Conservation (phyloP, 1,140 invertebrate species). For the Rhyacophila brunnea region DNA sequence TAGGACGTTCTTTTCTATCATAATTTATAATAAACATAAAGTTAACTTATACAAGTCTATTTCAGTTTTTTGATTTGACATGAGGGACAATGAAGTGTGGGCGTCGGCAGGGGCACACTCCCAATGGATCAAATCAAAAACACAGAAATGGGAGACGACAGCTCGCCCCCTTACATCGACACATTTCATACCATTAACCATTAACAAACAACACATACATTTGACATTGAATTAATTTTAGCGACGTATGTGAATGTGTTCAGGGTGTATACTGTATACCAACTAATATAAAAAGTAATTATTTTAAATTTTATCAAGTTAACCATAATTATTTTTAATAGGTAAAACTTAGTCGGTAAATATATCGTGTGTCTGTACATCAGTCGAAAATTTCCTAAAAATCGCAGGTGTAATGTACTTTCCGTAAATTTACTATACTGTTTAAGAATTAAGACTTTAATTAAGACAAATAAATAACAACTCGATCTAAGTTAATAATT, state of each 20-base stretch:
- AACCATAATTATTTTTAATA: constrained; percentile 51
- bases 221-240: constrained; percentile 44
- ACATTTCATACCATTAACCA: constrained; percentile 41
- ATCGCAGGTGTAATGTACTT: constrained; percentile 55
- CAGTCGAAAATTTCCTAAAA: constrained; percentile 55
- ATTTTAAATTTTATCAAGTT: constrained; percentile 36
- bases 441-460: constrained; percentile 46
- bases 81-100: constrained; percentile 18
- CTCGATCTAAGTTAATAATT: constrained; percentile 53
- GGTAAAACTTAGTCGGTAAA: constrained; percentile 55
- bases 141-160: constrained; percentile 18
- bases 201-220: constrained; percentile 47
- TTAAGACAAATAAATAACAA: constrained; percentile 59
- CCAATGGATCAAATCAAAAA: constrained; percentile 28
- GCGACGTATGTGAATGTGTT: constrained; percentile 34
- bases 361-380: constrained; percentile 51
- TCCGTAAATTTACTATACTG: constrained; percentile 51
- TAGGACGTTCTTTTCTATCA: constrained; percentile 56
- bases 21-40: constrained; percentile 57
- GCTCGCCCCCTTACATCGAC: constrained; percentile 16
- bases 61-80: constrained; percentile 33
- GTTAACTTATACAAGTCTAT: constrained; percentile 44
- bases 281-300: constrained; percentile 45
- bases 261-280: constrained; percentile 41
- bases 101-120: constrained; percentile 8